phyloP scores from a whole-genome alignment of 2,113 vertebrate genomes.

The Neomonachus schauinslandi region DNA sequence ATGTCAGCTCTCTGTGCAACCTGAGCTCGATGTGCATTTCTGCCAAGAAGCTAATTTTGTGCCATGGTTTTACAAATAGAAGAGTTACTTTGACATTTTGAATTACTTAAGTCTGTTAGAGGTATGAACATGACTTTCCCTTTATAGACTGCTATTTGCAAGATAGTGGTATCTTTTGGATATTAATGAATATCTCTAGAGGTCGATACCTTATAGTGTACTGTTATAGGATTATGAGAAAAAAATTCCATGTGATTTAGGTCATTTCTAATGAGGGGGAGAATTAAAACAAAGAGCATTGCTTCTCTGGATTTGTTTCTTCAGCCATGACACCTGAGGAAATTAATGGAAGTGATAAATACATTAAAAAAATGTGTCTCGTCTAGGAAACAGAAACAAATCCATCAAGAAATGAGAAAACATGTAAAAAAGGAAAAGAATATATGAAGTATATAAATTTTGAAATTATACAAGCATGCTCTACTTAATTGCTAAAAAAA shows the following conservation, averaged over 20 bases:
- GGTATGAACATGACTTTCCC: not conserved
- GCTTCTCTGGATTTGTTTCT: not conserved
- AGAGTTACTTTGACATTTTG: constrained; percentile 10
- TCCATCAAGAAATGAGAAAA: not conserved
- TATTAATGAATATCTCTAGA: not conserved
- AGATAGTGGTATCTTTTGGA: not conserved
- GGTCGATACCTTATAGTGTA: not conserved
- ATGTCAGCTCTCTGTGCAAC: not conserved
- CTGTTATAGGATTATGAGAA: not conserved
- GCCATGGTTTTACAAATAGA: not conserved
- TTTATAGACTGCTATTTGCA: not conserved
- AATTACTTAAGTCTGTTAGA: not conserved
- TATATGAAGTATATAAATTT: not conserved
- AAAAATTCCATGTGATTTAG: not conserved
- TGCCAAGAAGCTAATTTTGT: constrained; percentile 33
- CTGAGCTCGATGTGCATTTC: not conserved
- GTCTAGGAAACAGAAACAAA: not conserved
- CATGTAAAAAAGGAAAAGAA: not conserved
- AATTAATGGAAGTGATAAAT: not conserved
- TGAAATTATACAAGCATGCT: not conserved
- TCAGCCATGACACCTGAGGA: not conserved
- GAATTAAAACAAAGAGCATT: not conserved
- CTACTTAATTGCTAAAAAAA: not conserved
- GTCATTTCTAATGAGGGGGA: not conserved
- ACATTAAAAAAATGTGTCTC: not conserved